phyloP scores from a whole-genome alignment of 2,888 invertebrate genomes.

The Protonemura montana region DNA sequence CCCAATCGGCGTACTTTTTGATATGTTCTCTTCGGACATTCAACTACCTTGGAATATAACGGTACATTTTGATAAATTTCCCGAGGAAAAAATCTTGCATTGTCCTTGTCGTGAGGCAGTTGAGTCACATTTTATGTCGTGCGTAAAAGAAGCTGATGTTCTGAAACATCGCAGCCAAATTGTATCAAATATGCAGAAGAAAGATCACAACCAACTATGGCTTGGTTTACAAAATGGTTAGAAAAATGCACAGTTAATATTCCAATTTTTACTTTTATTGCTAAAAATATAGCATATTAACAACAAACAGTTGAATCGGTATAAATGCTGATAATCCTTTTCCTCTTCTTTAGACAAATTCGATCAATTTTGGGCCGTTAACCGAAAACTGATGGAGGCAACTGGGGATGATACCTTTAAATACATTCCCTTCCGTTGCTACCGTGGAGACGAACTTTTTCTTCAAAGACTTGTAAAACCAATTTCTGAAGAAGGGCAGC shows the following conservation, averaged over 20 bases:
- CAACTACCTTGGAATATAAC: constrained; percentile 92
- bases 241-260: constrained; percentile 51
- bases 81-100: constrained; percentile 86
- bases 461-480: constrained; percentile 80
- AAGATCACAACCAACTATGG: constrained; percentile 97
- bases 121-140: constrained; percentile 93
- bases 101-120: constrained; percentile 88
- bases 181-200: constrained; percentile 91
- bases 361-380: constrained; percentile 99
- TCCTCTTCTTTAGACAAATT: constrained; percentile 80
- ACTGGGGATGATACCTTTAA: constrained; percentile 83
- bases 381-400: constrained; percentile 92
- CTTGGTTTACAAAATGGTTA: constrained; percentile 92
- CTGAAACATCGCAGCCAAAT: constrained; percentile 92
- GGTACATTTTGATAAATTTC: constrained; percentile 95
- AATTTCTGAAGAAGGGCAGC: constrained; percentile 75
- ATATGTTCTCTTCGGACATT: constrained; percentile 75
- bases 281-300: neutral
- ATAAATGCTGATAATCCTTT: neutral
- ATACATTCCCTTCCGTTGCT: constrained; percentile 89
- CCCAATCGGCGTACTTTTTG: constrained; percentile 87
- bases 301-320: neutral
- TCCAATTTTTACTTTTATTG: constrained; percentile 32
- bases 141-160: constrained; percentile 97
- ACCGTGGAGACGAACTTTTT: constrained; percentile 74